phyloP scores from a whole-genome alignment of 2,113 vertebrate genomes.

The Mus spicilegus region DNA sequence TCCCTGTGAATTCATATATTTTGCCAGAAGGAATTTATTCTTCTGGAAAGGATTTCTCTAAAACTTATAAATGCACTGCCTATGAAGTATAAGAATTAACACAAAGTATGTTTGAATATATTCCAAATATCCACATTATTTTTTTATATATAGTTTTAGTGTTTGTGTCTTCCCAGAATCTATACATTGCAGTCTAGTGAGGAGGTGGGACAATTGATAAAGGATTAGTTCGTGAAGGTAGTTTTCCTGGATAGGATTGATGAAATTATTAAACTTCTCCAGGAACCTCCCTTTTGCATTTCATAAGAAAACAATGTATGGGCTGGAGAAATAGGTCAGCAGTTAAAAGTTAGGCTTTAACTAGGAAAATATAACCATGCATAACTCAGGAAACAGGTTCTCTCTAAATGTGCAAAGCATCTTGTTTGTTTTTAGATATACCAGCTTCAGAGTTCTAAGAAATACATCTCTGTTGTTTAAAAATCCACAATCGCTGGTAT shows the following conservation, averaged over 20 bases:
- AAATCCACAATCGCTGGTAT: neutral
- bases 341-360: too few relatives aligned
- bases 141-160: neutral
- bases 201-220: neutral
- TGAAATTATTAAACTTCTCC: neutral
- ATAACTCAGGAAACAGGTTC: neutral
- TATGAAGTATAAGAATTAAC: neutral
- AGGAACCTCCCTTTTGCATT: neutral
- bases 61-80: neutral
- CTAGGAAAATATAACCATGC: neutral
- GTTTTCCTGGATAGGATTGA: neutral
- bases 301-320: too few relatives aligned
- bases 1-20: constrained; percentile 8
- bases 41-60: constrained; percentile 46
- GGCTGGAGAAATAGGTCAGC: too few relatives aligned
- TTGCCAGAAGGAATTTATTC: constrained; percentile 9
- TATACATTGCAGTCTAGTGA: neutral
- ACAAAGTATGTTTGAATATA: neutral
- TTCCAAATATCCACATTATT: neutral
- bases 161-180: neutral
- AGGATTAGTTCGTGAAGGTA: neutral
- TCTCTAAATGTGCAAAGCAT: neutral
- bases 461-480: neutral
- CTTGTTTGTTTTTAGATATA: neutral
- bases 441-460: neutral